Evolutionary conservation across 2,113 vertebrate species (phyloP).

Genomic region (Oostethus manadensis): DNA sequence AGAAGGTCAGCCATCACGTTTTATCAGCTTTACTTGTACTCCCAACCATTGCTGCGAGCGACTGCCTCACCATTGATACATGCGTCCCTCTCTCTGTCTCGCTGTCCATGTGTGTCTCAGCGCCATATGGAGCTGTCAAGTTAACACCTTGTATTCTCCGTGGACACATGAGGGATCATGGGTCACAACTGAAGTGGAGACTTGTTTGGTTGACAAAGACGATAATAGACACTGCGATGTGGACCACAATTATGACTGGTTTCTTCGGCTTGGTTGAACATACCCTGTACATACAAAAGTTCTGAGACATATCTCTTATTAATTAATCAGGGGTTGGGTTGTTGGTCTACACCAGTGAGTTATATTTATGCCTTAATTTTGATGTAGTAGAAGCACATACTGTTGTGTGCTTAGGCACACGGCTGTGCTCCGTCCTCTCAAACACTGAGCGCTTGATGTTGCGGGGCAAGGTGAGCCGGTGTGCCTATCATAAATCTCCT

Average conservation of each 20-base stretch:
- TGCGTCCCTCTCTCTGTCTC: neutral
- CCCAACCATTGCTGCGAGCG: conserved; percentile 23
- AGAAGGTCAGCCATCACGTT: conserved; percentile 61
- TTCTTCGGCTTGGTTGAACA: no score
- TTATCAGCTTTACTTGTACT: conserved; percentile 37
- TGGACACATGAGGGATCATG: conserved; percentile 4
- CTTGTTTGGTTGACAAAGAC: conserved; percentile 3
- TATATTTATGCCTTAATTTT: no score
- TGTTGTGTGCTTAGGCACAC: no score
- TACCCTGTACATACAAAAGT: no score
- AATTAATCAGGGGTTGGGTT: no score
- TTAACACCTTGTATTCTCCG: conserved; percentile 25
- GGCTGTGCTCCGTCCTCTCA: no score
- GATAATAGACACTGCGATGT: neutral
- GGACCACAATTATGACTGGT: neutral
- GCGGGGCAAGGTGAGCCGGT: no score
- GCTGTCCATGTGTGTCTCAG: conserved; percentile 23
- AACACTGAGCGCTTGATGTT: no score
- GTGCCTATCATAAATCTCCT: no score
- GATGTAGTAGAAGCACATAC: no score
- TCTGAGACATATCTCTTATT: no score
- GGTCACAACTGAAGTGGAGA: conserved; percentile 3
- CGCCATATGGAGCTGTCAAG: conserved; percentile 42
- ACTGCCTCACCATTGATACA: conserved; percentile 17
- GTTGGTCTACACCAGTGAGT: no score